These are phyloP conservation scores for Siderastrea radians DNA, from an alignment of 92 coral and sea anemone genomes.

Conservation along the genomic window DNA sequence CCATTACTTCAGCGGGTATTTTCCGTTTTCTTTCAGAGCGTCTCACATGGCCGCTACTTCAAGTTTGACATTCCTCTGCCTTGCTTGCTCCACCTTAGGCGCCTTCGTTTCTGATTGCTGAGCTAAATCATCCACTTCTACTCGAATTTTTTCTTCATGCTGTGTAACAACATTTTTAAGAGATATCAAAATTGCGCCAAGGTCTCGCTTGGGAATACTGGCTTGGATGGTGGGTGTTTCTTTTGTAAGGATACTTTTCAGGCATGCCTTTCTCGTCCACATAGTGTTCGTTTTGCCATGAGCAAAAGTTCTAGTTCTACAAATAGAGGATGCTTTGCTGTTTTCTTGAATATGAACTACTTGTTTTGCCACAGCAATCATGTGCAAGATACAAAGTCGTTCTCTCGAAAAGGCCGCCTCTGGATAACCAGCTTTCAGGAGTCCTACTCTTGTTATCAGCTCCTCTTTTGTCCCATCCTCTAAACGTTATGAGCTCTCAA, in stretches of 20 bases:
- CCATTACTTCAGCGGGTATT: neutral
- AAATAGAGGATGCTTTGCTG: neutral
- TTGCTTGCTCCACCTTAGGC: neutral
- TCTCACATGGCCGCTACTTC: neutral
- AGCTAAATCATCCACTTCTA: neutral
- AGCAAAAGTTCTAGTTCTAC: neutral
- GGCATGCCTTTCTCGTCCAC: neutral
- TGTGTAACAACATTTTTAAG: neutral
- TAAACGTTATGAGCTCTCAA: constrained; percentile 48
- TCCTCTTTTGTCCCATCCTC: constrained; percentile 71
- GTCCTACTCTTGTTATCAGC: constrained; percentile 44
- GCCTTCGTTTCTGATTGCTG: neutral
- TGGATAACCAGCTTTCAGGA: constrained; percentile 30
- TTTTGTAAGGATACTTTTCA: neutral
- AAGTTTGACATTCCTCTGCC: neutral
- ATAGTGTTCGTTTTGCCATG: neutral
- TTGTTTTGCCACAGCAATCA: constrained; percentile 34
- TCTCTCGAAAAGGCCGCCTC: constrained; percentile 68
- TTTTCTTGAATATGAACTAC: neutral
- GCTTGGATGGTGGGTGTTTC: neutral
- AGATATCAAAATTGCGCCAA: neutral
- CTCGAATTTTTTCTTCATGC: neutral
- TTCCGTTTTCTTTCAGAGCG: constrained; percentile 30
- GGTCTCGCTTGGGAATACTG: neutral
- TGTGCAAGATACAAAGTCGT: constrained; percentile 40